Conservation (phyloP, 2,797 vertebrate species). For the Tapirus indicus region DNA sequence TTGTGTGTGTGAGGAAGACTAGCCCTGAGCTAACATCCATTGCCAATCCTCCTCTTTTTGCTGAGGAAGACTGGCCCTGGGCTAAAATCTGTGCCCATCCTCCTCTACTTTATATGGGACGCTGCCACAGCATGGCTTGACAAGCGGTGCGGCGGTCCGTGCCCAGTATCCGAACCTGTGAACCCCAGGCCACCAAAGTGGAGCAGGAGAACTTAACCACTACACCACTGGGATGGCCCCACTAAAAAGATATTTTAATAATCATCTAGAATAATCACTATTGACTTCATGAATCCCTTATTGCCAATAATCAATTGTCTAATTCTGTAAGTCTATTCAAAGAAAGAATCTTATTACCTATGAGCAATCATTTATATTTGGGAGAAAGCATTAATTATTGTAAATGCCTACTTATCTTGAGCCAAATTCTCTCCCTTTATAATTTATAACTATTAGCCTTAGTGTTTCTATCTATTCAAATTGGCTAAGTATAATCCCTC, state of each 20-base stretch:
- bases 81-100: no score
- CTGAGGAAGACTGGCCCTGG: no score
- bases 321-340: neutral
- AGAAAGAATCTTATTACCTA: neutral
- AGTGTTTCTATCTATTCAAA: neutral
- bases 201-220: no score
- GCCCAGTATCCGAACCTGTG: no score
- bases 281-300: neutral
- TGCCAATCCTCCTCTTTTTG: no score
- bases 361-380: neutral
- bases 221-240: no score
- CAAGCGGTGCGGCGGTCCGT: no score
- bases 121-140: no score
- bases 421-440: neutral
- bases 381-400: neutral
- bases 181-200: no score
- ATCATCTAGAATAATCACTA: neutral
- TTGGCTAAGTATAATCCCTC: neutral
- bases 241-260: neutral
- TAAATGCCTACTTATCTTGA: neutral
- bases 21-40: no score
- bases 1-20: no score
- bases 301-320: neutral
- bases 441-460: neutral
- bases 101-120: no score